Base-by-base conservation (phyloP, 2,888 invertebrate genomes). In the Masnerella sp. region DNA sequence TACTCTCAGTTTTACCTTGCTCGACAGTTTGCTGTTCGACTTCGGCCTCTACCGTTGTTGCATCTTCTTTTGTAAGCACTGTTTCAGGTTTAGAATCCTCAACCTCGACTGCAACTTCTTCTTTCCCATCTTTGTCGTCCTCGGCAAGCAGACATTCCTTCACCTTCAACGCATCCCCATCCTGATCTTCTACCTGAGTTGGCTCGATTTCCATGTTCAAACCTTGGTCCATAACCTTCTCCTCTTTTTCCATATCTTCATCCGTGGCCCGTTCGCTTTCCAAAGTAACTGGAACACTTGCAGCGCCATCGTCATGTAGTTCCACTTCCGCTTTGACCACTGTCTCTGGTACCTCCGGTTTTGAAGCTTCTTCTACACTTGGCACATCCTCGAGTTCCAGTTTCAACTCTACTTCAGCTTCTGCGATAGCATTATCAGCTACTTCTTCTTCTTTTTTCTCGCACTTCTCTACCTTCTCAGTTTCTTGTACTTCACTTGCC, bases 201-300 rank as follows among this genome's bases (percentile, higher is more conserved):
- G 17, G 5, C 62, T 47, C 34, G n/a, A n/a, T n/a, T n/a, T n/a
- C n/a, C n/a, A n/a, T n/a, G n/a, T n/a, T n/a, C n/a, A n/a, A n/a
- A n/a, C 76, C 52, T 11, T 47, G 47, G 1, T 45, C 25, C 12
- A 71, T 45, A 8, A 15, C 22, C 32, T 74, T 51, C 5, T 49
- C 28, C 9, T 51, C 25, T 36, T 78, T 75, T 9, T 79, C 78
- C 18, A 68, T 17, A 18, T 22, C 22, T 22, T 7, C 22, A 22
- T 7, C 4, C 4, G 22, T 22, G 3, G 22, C 22, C 22, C 7
- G 22, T 7, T 22, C 22, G 3, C 7, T 7, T 22, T 22, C 22
- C 4, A 7, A 22, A 3, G 22, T 3, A 3, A 5, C 22, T 22
- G 22, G 22, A 5, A 7, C 22, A 22, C 22, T 5, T 3, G 22